Conservation (phyloP, 2,113 vertebrate species). For the Cololabis saira region DNA sequence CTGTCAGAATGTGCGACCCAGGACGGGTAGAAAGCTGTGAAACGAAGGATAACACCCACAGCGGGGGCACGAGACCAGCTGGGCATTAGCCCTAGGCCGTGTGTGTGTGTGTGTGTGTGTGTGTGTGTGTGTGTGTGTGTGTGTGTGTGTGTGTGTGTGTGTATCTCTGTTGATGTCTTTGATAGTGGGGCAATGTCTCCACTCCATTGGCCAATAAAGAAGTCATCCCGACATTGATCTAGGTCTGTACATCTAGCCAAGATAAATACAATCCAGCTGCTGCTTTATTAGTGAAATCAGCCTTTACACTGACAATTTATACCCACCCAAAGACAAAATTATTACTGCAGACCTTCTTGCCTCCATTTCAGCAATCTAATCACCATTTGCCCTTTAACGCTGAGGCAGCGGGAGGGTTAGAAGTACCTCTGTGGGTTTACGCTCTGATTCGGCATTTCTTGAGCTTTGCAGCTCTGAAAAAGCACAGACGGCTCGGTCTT, state of each 20-base stretch:
- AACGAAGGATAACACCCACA: constrained; percentile 61
- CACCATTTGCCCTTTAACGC: constrained; percentile 71
- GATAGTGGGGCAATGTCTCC: constrained; percentile 19
- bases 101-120: constrained; percentile 23
- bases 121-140: constrained; percentile 30
- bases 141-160: constrained; percentile 33
- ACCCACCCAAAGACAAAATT: constrained; percentile 52
- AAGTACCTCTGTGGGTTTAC: constrained; percentile 55
- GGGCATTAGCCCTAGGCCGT: constrained; percentile 67
- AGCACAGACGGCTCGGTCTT: constrained; percentile 50
- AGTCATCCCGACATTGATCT: constrained; percentile 21
- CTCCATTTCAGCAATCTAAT: constrained; percentile 67
- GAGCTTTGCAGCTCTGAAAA: constrained; percentile 37
- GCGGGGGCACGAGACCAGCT: constrained; percentile 51
- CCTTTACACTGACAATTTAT: constrained; percentile 49
- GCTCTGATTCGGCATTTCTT: constrained; percentile 59
- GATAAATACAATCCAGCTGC: constrained; percentile 48
- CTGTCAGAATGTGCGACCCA: constrained; percentile 31
- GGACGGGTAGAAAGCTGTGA: constrained; percentile 64
- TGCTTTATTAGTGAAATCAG: constrained; percentile 42
- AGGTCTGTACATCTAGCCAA: constrained; percentile 11
- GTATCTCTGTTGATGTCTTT: constrained; percentile 17
- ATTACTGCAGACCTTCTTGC: constrained; percentile 54
- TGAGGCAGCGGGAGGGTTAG: constrained; percentile 60
- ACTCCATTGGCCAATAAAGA: constrained; percentile 26